Evolutionary conservation across 2,113 vertebrate species (phyloP).

Genomic region (Macquaria ambigua): DNA sequence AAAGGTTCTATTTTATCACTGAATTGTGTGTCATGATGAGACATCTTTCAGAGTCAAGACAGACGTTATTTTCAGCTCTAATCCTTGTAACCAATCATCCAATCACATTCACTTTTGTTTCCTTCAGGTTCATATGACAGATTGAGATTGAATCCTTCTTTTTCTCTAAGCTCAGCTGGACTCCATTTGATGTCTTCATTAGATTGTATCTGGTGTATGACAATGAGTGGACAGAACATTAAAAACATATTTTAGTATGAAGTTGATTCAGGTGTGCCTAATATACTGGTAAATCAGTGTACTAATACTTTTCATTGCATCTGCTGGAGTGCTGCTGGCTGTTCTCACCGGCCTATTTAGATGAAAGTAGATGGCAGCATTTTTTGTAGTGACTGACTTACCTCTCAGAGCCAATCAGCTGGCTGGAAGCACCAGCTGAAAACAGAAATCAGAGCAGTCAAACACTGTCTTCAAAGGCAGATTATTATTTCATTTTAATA

Average conservation of each 20-base stretch:
- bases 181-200: neutral
- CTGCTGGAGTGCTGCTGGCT: neutral
- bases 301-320: neutral
- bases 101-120: neutral
- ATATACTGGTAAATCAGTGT: neutral
- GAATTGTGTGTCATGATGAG: neutral
- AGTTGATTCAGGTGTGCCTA: neutral
- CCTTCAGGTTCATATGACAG: neutral
- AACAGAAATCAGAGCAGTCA: neutral
- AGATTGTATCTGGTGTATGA: neutral
- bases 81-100: neutral
- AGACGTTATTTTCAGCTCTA: neutral
- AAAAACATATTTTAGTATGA: neutral
- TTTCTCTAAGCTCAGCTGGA: neutral
- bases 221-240: neutral
- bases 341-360: neutral
- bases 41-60: neutral
- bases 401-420: neutral
- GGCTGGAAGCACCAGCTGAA: neutral
- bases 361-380: conserved; percentile 1
- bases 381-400: neutral
- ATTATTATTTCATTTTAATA: neutral
- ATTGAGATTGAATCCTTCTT: neutral
- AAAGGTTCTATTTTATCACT: neutral
- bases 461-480: neutral